Evolutionary conservation across 2,113 vertebrate genomes (phyloP).

Genomic region (Hippolais icterina): DNA sequence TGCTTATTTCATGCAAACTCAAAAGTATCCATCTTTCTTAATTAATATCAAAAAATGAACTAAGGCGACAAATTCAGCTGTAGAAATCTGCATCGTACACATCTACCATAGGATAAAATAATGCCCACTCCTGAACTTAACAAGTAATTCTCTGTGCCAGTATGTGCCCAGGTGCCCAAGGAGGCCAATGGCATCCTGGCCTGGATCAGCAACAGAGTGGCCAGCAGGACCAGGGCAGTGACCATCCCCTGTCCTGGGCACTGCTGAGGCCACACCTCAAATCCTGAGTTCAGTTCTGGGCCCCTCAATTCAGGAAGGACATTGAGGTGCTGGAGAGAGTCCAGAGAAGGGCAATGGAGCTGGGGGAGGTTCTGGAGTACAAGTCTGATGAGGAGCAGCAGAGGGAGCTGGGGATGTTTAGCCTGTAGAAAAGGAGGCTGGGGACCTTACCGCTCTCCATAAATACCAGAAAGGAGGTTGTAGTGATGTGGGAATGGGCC

Average conservation of each 20-base stretch:
- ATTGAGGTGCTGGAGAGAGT: fast-evolving
- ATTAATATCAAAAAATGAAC: neutral
- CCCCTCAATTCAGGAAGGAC: fast-evolving
- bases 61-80: neutral
- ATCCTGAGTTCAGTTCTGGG: neutral
- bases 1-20: neutral
- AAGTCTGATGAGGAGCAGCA: neutral
- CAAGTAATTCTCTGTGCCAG: neutral
- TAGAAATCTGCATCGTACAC: neutral
- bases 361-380: neutral
- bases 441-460: neutral
- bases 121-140: neutral
- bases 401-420: neutral
- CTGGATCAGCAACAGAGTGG: fast-evolving
- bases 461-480: neutral
- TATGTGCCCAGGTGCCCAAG: neutral
- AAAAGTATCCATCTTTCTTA: neutral
- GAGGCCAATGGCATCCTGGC: neutral
- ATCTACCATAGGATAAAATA: neutral
- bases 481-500: neutral
- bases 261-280: neutral
- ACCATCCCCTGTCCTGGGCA: fast-evolving
- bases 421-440: neutral
- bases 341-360: neutral
- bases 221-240: neutral